A percentile compares a stretch with the other conserved stretches of the same genome.
These are phyloP conservation scores for Himantopus leucocephalus DNA, from an alignment of 2,113 vertebrate genomes.

Conservation along the genomic window DNA sequence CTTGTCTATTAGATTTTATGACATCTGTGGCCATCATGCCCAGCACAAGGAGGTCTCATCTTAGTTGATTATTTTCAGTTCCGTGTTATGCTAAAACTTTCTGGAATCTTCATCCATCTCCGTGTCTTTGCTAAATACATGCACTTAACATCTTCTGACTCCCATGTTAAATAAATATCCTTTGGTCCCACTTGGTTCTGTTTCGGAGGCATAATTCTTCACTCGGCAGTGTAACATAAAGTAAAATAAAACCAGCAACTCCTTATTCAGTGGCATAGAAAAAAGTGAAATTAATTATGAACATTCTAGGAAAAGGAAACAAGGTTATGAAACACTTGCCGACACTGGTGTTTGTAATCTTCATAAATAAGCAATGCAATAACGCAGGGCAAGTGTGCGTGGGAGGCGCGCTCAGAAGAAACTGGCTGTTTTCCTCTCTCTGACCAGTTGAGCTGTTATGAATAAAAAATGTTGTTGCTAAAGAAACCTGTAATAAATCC, in stretches of 20 bases:
- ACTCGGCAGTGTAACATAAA: not conserved
- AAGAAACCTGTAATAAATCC: slow-evolving; percentile 67
- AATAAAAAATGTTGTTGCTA: slow-evolving; percentile 72
- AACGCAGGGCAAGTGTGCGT: slow-evolving; percentile 30
- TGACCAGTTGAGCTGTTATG: slow-evolving; percentile 53
- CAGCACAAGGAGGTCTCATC: not conserved
- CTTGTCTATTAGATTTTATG: not conserved
- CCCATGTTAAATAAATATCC: not conserved
- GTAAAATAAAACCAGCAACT: not conserved
- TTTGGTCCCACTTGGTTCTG: not conserved
- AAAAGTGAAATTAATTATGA: slow-evolving; percentile 36
- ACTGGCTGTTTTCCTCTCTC: slow-evolving; percentile 35
- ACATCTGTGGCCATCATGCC: not conserved
- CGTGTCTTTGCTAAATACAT: not conserved
- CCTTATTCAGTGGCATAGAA: not conserved
- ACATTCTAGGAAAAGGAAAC: slow-evolving; percentile 55
- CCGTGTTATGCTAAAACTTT: not conserved
- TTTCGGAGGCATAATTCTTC: not conserved
- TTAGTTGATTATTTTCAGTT: not conserved
- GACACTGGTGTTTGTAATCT: slow-evolving; percentile 34
- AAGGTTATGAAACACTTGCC: slow-evolving; percentile 58
- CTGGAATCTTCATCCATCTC: not conserved
- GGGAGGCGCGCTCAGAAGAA: slow-evolving; percentile 43
- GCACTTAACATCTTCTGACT: not conserved
- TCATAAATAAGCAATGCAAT: slow-evolving; percentile 22